phyloP scores from a whole-genome alignment of 2,888 invertebrate species.

The Darwinula stevensoni region DNA sequence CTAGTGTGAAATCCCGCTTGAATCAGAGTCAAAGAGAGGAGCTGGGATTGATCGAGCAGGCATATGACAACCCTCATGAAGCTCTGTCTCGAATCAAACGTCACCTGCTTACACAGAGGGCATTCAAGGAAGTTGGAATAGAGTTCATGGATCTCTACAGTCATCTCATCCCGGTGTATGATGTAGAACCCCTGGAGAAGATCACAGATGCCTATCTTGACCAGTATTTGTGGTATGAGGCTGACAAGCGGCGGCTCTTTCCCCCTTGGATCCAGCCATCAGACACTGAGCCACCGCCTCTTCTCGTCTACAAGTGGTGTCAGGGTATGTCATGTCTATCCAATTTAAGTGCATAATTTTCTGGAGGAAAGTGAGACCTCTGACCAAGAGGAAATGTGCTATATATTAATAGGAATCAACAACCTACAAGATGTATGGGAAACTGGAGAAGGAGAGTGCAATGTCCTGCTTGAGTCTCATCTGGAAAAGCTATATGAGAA shows the following conservation, averaged over 20 bases:
- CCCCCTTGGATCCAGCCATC: constrained; percentile 99
- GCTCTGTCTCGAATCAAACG: constrained; percentile 95
- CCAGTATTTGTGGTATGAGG: constrained; percentile 98
- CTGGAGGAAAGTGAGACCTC: background rate
- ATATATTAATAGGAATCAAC: no score
- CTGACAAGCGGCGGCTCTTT: constrained; percentile 81
- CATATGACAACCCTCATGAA: constrained; percentile 98
- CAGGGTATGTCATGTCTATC: constrained; percentile 58
- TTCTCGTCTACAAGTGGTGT: constrained; percentile 82
- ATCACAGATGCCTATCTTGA: constrained; percentile 98
- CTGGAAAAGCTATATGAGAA: constrained; percentile 99
- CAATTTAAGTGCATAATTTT: no score
- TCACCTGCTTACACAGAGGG: constrained; percentile 88
- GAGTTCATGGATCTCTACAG: constrained; percentile 99
- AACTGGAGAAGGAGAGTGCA: constrained; percentile 91
- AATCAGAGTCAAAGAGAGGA: constrained; percentile 99
- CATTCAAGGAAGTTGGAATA: constrained; percentile 95
- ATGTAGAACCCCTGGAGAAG: constrained; percentile 95
- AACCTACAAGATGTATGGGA: constrained; percentile 80
- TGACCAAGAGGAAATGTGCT: background rate
- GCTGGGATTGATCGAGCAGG: constrained; percentile 92
- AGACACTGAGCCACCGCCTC: constrained; percentile 71
- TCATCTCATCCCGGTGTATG: constrained; percentile 92
- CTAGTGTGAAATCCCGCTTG: constrained; percentile 71
- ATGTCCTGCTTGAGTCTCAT: constrained; percentile 80